A percentile compares a stretch with the other conserved stretches of the same genome.
phyloP scores from a whole-genome alignment of 2,113 vertebrate genomes.

The Equus przewalskii region DNA sequence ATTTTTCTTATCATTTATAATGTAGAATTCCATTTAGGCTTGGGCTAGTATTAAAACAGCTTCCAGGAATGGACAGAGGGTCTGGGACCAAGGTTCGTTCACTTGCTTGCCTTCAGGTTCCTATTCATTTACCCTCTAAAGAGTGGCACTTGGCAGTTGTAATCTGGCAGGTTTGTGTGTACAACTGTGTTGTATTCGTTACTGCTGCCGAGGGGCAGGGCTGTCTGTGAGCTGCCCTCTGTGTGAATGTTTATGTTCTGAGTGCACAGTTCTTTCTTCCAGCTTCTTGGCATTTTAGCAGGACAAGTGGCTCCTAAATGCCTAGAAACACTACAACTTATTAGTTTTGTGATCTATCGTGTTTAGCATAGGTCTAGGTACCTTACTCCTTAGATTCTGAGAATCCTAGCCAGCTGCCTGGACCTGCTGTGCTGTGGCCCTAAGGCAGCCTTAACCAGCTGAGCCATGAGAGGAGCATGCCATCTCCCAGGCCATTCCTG shows the following conservation, averaged over 20 bases:
- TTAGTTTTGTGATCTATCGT: not conserved
- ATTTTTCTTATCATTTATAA: slow-evolving; percentile 1
- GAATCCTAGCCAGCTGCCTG: not conserved
- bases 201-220: not conserved
- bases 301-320: not conserved
- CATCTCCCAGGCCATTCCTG: not conserved
- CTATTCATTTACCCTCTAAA: not conserved
- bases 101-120: not conserved
- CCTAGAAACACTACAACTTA: not conserved
- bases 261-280: not conserved
- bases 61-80: not conserved
- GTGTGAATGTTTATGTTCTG: not conserved
- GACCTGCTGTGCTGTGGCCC: not conserved
- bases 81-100: not conserved
- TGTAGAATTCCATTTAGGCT: not conserved
- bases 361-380: not conserved
- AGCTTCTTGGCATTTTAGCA: not conserved
- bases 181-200: not conserved
- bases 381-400: not conserved
- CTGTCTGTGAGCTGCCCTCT: not conserved
- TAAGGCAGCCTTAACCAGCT: not conserved
- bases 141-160: not conserved
- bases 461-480: not conserved
- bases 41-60: not conserved
- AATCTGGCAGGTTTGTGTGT: not conserved